phyloP scores from a whole-genome alignment of 2,797 vertebrate genomes.

The Pogoniulus pusillus region DNA sequence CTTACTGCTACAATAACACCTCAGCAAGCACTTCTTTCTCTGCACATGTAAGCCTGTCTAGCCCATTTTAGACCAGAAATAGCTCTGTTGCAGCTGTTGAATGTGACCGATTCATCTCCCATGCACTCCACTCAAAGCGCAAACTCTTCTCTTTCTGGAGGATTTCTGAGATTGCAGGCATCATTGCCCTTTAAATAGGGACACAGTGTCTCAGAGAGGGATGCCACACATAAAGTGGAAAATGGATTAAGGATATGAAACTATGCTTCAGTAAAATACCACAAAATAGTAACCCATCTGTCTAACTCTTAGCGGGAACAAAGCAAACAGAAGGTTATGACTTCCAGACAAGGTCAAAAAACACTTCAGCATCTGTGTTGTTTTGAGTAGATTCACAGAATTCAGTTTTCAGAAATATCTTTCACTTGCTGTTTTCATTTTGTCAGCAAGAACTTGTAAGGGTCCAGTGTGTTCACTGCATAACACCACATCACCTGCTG shows the following conservation, averaged over 20 bases:
- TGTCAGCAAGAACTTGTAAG: neutral
- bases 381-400: neutral
- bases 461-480: neutral
- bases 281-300: neutral
- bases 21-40: slow-evolving; percentile 13
- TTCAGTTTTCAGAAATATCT: neutral
- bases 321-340: neutral
- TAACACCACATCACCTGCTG: fast-evolving
- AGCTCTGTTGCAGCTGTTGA: slow-evolving; percentile 39
- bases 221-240: neutral
- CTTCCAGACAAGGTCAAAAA: neutral
- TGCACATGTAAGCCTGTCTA: slow-evolving; percentile 12
- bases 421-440: neutral
- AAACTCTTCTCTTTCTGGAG: slow-evolving; percentile 7
- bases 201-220: neutral
- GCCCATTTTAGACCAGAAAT: slow-evolving; percentile 38
- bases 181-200: neutral
- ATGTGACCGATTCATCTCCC: slow-evolving; percentile 6
- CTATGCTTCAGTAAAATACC: neutral
- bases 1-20: neutral
- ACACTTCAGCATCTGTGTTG: neutral
- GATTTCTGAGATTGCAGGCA: neutral
- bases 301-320: neutral
- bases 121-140: neutral
- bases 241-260: neutral